Evolutionary conservation across 2,797 vertebrate species (phyloP), one percentile per base, ranked within the genome.

Genomic region (Labeo calbasu): DNA sequence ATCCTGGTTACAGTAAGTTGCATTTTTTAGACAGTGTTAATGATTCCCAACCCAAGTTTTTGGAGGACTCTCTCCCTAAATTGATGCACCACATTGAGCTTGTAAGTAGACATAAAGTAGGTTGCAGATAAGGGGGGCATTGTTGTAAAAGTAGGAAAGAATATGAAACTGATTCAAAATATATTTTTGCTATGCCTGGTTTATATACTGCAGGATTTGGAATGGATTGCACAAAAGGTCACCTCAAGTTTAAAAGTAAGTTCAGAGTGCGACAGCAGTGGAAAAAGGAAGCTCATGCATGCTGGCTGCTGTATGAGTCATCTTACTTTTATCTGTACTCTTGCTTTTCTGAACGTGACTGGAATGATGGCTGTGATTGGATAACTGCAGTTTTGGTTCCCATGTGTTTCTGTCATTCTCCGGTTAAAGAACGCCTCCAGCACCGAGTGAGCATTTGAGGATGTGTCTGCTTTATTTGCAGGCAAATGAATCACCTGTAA

Each of bases 401-500:
- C 78, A 40, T 78, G 48, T 63, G 65, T 84, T 86, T 59, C 28
- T 81, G 50, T 82, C 57, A 5, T 79, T 85, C 70, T 77, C 51
- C 6, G 51, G 40, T 51, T 53, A 63, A 85, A 82, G 32, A 82
- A 79, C 10, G 59, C 59, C 77, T 82, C 40, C 25, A 65, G 28
- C 13, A 15, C 25, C 15, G 46, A 61, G 28, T 66, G 40, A 81
- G 68, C 51, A 72, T 77, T 81, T 77, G 86, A 81, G 50, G 68
- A 78, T 89, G 55, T 78, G 78, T 13, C 15, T 8, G 23, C 43
- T 76, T 73, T 87, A 87, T 90, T 73, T 78, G 23, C 53, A 2
- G 23, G 66, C 80, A 89, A 91, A 91, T 86, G 72, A 46, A 87
- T 90, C 90, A 85, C 85, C 43, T 70, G 51, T 61, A 61, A 66